These are phyloP conservation scores for Chiloscyllium punctatum DNA, from an alignment of 2,797 vertebrate species.

Conservation along the genomic window DNA sequence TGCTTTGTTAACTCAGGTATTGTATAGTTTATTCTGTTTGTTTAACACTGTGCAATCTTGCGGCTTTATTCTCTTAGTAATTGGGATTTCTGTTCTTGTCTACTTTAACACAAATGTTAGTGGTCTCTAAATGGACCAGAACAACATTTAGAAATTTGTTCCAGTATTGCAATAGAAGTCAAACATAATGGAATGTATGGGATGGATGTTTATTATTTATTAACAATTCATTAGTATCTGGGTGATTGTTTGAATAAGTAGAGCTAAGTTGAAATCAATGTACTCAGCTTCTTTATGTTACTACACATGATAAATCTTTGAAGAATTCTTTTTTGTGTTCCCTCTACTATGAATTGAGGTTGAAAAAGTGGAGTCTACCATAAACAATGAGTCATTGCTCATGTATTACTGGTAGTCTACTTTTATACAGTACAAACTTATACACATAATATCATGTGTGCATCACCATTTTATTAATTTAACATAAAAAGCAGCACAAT, in stretches of 20 bases:
- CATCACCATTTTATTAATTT: background rate
- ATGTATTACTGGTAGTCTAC: background rate
- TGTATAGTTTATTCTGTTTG: too few relatives aligned
- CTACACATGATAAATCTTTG: background rate
- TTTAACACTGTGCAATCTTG: too few relatives aligned
- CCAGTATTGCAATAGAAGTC: too few relatives aligned
- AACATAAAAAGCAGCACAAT: background rate
- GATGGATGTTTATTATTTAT: slow-evolving; percentile 7
- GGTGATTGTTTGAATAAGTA: background rate
- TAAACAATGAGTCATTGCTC: background rate
- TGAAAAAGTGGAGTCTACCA: background rate
- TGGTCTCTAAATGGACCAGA: too few relatives aligned
- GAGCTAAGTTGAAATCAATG: background rate
- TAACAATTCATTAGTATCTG: background rate
- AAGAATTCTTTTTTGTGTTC: background rate
- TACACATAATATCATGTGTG: background rate
- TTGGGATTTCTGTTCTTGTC: too few relatives aligned
- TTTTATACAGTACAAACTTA: background rate
- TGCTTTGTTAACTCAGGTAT: too few relatives aligned
- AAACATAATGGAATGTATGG: slow-evolving; percentile 7
- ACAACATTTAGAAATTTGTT: too few relatives aligned
- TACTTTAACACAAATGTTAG: too few relatives aligned
- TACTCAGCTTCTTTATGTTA: background rate
- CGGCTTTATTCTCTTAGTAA: too few relatives aligned
- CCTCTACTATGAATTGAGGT: background rate